Conservation (phyloP, 2,797 vertebrate genomes). For the Etheostoma perlongum region DNA sequence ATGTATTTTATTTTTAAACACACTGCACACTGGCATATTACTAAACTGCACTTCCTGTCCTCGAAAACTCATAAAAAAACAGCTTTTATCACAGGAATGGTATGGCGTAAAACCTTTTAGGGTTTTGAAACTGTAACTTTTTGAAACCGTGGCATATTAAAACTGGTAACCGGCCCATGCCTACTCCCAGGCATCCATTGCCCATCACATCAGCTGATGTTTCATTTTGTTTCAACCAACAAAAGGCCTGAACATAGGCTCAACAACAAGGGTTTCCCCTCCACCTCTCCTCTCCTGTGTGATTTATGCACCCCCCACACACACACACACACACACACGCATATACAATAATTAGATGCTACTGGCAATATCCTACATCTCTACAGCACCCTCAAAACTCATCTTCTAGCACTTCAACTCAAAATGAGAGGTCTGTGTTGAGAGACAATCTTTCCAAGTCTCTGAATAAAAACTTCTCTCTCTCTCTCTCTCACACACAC, state of each 20-base stretch:
- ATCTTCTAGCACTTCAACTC: slow-evolving; percentile 29
- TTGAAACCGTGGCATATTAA: too few relatives aligned
- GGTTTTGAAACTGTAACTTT: too few relatives aligned
- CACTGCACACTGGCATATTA: too few relatives aligned
- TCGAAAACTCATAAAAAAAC: too few relatives aligned
- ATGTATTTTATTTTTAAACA: too few relatives aligned
- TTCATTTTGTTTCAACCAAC: slow-evolving; percentile 49
- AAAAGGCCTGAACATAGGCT: slow-evolving; percentile 31
- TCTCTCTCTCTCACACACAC: not conserved
- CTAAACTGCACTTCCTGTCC: too few relatives aligned
- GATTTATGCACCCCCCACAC: slow-evolving; percentile 6
- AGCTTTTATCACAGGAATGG: too few relatives aligned
- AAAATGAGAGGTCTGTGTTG: slow-evolving; percentile 6
- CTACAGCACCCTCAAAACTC: slow-evolving; percentile 26
- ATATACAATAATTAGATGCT: slow-evolving; percentile 7
- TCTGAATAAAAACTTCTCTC: slow-evolving; percentile 12
- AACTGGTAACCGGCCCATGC: too few relatives aligned
- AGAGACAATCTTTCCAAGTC: slow-evolving; percentile 26
- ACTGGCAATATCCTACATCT: slow-evolving; percentile 17
- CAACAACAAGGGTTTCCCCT: slow-evolving; percentile 3
- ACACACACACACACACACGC: not conserved
- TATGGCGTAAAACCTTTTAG: too few relatives aligned
- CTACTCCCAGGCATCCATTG: too few relatives aligned
- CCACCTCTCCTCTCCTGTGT: slow-evolving; percentile 6
- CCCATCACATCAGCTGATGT: slow-evolving; percentile 19